Percentiles rank a stretch among this genome's conserved stretches.
Evolutionary conservation across 2,797 vertebrate genomes (phyloP).

Genomic region (Limosa lapponica): DNA sequence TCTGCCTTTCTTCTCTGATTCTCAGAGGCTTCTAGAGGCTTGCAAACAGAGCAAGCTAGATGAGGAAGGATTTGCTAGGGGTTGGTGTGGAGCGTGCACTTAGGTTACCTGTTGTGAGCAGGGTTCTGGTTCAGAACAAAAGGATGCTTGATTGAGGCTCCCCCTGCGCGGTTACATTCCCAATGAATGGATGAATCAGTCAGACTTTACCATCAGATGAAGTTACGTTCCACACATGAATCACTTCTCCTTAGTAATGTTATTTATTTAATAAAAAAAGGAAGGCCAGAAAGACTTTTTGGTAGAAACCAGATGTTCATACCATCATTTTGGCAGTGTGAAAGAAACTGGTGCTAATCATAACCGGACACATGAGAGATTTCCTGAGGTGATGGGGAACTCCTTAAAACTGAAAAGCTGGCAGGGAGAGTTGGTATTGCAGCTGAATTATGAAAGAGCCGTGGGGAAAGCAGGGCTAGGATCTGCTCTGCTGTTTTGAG

Average conservation of each 20-base stretch:
- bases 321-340: not conserved
- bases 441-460: not conserved
- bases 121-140: not conserved
- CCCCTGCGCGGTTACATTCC: not conserved
- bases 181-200: not conserved
- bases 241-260: not conserved
- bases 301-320: conserved; percentile 37
- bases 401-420: conserved; percentile 18
- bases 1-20: not conserved
- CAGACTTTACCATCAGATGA: not conserved
- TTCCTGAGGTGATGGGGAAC: conserved; percentile 20
- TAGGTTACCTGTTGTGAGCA: not conserved
- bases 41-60: not conserved
- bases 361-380: not conserved
- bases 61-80: not conserved
- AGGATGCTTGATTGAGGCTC: not conserved
- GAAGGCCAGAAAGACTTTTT: not conserved
- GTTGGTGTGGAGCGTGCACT: not conserved
- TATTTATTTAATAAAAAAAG: conserved; percentile 11
- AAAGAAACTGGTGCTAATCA: conserved; percentile 9
- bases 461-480: not conserved
- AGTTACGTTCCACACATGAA: conserved; percentile 2
- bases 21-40: not conserved
- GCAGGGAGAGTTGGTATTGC: not conserved
- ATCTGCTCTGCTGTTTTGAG: not conserved